Conservation (phyloP, 1,140 invertebrate species). For the Eubasilissa regina region DNA sequence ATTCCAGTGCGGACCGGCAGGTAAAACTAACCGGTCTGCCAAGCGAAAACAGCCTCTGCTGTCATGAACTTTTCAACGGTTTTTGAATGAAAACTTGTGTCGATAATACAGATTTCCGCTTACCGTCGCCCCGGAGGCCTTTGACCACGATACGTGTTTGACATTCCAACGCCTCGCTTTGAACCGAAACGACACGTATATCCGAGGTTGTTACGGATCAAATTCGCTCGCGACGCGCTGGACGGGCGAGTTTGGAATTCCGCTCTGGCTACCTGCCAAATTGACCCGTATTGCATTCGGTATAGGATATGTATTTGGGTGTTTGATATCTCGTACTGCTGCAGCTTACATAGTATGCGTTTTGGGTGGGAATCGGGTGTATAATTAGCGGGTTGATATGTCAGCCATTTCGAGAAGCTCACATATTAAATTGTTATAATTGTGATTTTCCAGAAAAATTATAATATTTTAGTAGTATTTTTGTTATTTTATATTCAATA, state of each 20-base stretch:
- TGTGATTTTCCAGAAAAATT: too few species aligned
- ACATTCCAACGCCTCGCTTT: slow-evolving; percentile 40
- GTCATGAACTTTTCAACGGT: slow-evolving; percentile 24
- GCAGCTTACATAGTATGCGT: slow-evolving; percentile 35
- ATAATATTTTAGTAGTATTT: too few species aligned
- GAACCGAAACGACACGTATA: neutral
- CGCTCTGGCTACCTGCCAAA: slow-evolving; percentile 15
- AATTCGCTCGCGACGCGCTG: neutral
- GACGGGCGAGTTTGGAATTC: slow-evolving; percentile 43
- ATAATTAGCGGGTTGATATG: neutral
- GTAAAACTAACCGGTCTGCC: slow-evolving; percentile 10
- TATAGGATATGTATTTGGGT: slow-evolving; percentile 18
- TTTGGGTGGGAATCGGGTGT: slow-evolving; percentile 17
- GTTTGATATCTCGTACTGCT: slow-evolving; percentile 11
- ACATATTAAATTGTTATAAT: too few species aligned
- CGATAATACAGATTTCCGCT: slow-evolving; percentile 58
- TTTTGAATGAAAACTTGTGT: slow-evolving; percentile 36
- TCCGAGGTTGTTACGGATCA: neutral
- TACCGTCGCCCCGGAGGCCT: slow-evolving; percentile 52
- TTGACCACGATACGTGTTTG: slow-evolving; percentile 57
- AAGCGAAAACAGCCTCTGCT: slow-evolving; percentile 37
- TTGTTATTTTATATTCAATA: too few species aligned
- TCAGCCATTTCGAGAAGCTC: neutral
- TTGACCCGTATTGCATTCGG: slow-evolving; percentile 34
- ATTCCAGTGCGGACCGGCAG: neutral